Conservation (phyloP, 1,140 invertebrate species). For the Hestina assimilis region DNA sequence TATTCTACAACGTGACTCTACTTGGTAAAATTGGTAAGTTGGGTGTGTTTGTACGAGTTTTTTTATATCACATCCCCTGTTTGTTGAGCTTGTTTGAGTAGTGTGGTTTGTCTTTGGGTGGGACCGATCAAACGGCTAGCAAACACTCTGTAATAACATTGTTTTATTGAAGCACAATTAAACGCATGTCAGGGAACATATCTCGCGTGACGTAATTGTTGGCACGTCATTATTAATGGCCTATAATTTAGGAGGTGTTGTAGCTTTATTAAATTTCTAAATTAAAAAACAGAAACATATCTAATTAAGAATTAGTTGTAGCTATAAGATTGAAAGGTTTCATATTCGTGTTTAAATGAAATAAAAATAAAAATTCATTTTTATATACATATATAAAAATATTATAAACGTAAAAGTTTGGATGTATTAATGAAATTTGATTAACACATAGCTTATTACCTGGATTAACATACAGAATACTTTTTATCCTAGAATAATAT, state of each 20-base stretch:
- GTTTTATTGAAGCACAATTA: slow-evolving; percentile 48
- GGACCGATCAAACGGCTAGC: slow-evolving; percentile 49
- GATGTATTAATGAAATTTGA: too few relatives aligned
- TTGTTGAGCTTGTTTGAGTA: slow-evolving; percentile 44
- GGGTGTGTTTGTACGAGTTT: slow-evolving; percentile 18
- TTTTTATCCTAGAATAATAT: too few relatives aligned
- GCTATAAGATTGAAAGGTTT: too few relatives aligned
- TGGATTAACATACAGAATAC: too few relatives aligned
- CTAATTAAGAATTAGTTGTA: too few relatives aligned
- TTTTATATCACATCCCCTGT: slow-evolving; percentile 38
- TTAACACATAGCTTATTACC: too few relatives aligned
- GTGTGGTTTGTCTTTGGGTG: slow-evolving; percentile 49
- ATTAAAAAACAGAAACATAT: not conserved
- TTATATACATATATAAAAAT: too few relatives aligned
- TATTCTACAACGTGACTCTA: too few relatives aligned
- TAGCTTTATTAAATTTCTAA: not conserved
- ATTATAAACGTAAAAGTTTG: too few relatives aligned
- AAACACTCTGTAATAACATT: slow-evolving; percentile 52
- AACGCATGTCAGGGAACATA: slow-evolving; percentile 31
- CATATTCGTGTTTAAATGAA: too few relatives aligned
- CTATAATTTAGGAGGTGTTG: slow-evolving; percentile 1
- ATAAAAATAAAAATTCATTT: too few relatives aligned
- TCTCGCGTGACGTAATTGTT: slow-evolving; percentile 27
- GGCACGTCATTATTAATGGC: slow-evolving; percentile 1
- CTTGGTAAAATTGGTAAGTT: not conserved